Percentiles rank a stretch among this genome's conserved stretches.
phyloP scores from a whole-genome alignment of 2,888 invertebrate species.

The Tethea ocularis region DNA sequence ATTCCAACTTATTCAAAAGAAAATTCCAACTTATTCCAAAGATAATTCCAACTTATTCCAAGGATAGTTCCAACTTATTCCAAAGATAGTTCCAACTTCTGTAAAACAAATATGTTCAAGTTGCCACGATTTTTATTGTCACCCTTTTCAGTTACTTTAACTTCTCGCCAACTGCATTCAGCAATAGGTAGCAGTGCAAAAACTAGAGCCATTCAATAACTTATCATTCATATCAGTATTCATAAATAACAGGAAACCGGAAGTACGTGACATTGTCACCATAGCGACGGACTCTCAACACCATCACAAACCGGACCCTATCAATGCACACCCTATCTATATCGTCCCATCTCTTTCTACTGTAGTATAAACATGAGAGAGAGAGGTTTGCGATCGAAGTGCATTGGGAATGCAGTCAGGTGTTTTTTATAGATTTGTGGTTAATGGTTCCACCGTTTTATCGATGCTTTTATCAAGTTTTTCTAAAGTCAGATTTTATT shows the following conservation, averaged over 20 bases:
- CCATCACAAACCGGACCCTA: constrained; percentile 32
- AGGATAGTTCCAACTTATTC: no score
- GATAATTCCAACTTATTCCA: no score
- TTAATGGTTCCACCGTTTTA: constrained; percentile 17
- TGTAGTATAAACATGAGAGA: constrained; percentile 13
- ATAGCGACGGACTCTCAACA: constrained; percentile 55
- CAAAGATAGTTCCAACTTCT: no score
- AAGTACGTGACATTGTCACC: constrained; percentile 69
- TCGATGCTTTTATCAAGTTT: constrained; percentile 8
- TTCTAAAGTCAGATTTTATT: not conserved
- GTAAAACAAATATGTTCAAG: no score
- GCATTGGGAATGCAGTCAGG: constrained; percentile 34
- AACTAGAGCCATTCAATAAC: constrained; percentile 46
- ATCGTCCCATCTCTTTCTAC: constrained; percentile 32
- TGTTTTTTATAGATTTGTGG: constrained; percentile 16
- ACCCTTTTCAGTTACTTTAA: not conserved
- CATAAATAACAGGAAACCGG: constrained; percentile 68
- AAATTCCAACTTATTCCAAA: no score
- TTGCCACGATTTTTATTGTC: not conserved
- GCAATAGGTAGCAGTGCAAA: constrained; percentile 36
- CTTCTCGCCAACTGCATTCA: not conserved
- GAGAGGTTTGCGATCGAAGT: constrained; percentile 34
- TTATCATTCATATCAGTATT: constrained; percentile 52
- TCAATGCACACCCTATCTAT: constrained; percentile 49
- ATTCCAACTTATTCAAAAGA: no score